A percentile compares a stretch with the other conserved stretches of the same genome.
These are phyloP conservation scores for Heterodera schachtii DNA, from an alignment of 1,140 invertebrate species.

Conservation along the genomic window DNA sequence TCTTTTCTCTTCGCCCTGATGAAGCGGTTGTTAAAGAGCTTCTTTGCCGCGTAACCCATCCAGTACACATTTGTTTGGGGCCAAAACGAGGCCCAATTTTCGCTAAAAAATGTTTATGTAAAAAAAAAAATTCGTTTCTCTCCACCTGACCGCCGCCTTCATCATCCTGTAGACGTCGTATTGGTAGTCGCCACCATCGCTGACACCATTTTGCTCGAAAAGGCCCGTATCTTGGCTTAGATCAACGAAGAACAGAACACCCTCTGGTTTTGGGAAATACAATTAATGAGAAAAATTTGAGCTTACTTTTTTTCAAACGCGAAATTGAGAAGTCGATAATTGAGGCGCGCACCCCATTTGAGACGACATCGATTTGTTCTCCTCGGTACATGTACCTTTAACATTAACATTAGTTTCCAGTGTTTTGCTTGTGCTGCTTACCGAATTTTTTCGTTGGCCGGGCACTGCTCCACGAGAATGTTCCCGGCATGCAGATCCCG, in stretches of 20 bases:
- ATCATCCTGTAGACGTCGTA: conserved; percentile 9
- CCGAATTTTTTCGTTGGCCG: neutral
- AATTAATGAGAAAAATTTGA: neutral
- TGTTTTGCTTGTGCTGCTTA: neutral
- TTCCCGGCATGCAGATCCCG: conserved; percentile 37
- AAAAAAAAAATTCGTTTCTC: neutral
- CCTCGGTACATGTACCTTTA: neutral
- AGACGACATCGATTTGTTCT: neutral
- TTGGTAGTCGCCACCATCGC: neutral
- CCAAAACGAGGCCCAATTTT: neutral
- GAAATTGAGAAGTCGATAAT: conserved; percentile 23
- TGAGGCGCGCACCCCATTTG: neutral
- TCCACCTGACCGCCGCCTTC: neutral
- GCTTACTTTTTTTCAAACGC: neutral
- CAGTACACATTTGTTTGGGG: conserved; percentile 1
- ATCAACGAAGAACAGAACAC: neutral
- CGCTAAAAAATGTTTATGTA: neutral
- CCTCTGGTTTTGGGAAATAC: neutral
- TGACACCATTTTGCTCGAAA: neutral
- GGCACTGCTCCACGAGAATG: conserved; percentile 27
- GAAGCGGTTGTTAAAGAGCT: neutral
- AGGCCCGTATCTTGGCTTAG: neutral
- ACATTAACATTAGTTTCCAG: too few relatives aligned
- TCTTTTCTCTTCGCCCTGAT: neutral
- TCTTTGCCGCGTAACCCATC: neutral